Percentiles rank a stretch among this genome's conserved stretches.
Conservation (phyloP, 2,113 vertebrate species). For the Neogobius melanostomus region DNA sequence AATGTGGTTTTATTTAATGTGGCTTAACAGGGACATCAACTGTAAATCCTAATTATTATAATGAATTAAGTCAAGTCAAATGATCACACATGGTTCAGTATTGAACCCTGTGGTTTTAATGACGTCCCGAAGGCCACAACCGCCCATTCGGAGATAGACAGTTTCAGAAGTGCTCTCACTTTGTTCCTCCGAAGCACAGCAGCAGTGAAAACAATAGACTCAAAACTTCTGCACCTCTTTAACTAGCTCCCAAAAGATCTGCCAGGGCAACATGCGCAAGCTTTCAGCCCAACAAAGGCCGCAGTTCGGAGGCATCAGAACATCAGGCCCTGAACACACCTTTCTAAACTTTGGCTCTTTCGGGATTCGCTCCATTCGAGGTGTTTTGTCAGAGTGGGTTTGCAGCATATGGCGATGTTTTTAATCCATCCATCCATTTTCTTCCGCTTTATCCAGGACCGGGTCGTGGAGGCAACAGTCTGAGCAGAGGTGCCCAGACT, state of each 20-base stretch:
- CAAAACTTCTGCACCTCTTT: neutral
- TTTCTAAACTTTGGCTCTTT: neutral
- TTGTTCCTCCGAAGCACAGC: neutral
- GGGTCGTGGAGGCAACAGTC: no score
- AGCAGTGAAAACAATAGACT: neutral
- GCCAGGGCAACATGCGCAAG: neutral
- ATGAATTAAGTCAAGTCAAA: neutral
- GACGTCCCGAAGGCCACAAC: neutral
- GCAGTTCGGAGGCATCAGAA: neutral
- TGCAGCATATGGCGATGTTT: no score
- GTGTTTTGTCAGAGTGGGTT: no score
- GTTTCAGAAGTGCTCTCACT: neutral
- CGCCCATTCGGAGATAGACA: neutral
- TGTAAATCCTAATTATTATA: neutral
- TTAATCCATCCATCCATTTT: no score
- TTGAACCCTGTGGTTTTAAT: neutral
- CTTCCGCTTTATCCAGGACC: no score
- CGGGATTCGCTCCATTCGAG: no score
- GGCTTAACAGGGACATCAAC: neutral
- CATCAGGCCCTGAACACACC: neutral
- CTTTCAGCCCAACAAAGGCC: neutral
- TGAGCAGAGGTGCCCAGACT: no score
- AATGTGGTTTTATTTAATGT: no score
- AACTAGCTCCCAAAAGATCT: neutral
- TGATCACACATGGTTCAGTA: neutral